Percentiles rank a stretch among this genome's conserved stretches.
Conservation (phyloP, 2,113 vertebrate species). For the Actenoides hombroni region DNA sequence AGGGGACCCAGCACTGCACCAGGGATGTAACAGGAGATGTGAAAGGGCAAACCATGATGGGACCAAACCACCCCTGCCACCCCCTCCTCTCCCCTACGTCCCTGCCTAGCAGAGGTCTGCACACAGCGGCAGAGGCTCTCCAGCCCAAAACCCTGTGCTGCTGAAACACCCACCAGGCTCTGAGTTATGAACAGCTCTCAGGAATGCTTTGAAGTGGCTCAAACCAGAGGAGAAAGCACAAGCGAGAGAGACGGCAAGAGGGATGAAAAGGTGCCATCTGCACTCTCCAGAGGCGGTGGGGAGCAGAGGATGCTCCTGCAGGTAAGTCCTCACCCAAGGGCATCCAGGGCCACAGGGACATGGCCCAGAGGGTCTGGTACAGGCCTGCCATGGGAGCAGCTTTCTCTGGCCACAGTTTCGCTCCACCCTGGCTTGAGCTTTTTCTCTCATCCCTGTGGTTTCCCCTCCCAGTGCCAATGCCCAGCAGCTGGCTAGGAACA, state of each 20-base stretch:
- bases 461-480: not conserved
- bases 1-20: rapidly evolving
- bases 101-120: not conserved
- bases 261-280: rapidly evolving
- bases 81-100: not conserved
- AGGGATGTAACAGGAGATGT: not conserved
- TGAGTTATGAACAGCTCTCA: not conserved
- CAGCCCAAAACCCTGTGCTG: not conserved
- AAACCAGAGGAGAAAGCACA: not conserved
- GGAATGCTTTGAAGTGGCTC: constrained; percentile 60
- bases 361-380: rapidly evolving
- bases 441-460: constrained; percentile 16
- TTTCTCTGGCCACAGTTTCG: not conserved
- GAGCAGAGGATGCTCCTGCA: not conserved
- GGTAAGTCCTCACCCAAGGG: not conserved
- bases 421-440: constrained; percentile 6
- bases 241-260: not conserved
- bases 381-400: not conserved
- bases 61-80: not conserved
- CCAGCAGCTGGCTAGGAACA: not conserved
- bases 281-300: rapidly evolving
- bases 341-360: rapidly evolving
- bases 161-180: not conserved
- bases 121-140: not conserved
- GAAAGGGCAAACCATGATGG: not conserved